Percentiles rank a stretch among this genome's conserved stretches.
Conservation (phyloP, 2,797 vertebrate genomes). For the Staurois parvus region DNA sequence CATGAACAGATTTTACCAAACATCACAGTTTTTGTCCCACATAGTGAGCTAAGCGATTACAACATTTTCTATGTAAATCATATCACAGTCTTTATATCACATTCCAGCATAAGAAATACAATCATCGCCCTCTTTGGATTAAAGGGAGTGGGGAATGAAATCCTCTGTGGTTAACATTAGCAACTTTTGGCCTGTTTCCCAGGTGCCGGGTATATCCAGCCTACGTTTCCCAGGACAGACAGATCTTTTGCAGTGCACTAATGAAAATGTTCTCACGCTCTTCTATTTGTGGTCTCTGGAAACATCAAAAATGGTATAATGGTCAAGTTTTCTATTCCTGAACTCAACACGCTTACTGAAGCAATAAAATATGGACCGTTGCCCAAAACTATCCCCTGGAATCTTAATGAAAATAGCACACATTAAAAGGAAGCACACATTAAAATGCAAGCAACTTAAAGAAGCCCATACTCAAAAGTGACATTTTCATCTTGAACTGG, state of each 20-base stretch:
- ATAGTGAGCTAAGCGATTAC: constrained; percentile 7
- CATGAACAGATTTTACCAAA: constrained; percentile 20
- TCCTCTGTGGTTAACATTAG: constrained; percentile 54
- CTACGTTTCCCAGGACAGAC: constrained; percentile 53
- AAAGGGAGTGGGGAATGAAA: constrained; percentile 26
- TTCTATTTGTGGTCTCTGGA: constrained; percentile 58
- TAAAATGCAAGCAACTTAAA: too few relatives aligned
- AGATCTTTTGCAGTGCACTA: constrained; percentile 50
- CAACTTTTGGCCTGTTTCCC: constrained; percentile 52
- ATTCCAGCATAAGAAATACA: constrained; percentile 28
- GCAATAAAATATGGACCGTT: constrained; percentile 34
- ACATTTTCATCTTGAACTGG: too few relatives aligned
- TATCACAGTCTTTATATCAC: constrained; percentile 33
- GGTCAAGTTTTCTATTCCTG: constrained; percentile 53
- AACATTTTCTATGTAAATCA: constrained; percentile 34
- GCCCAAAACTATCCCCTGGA: constrained; percentile 37
- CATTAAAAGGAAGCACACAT: constrained; percentile 12
- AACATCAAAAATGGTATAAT: constrained; percentile 52
- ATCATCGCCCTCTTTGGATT: constrained; percentile 17
- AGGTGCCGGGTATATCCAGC: constrained; percentile 46
- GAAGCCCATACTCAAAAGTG: too few relatives aligned
- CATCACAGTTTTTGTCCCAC: constrained; percentile 22
- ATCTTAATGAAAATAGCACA: constrained; percentile 49
- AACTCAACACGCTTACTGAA: constrained; percentile 42
- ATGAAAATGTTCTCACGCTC: constrained; percentile 61